A percentile compares a stretch with the other conserved stretches of the same genome.
phyloP scores from a whole-genome alignment of 2,113 vertebrate species.

The Cebus imitator region DNA sequence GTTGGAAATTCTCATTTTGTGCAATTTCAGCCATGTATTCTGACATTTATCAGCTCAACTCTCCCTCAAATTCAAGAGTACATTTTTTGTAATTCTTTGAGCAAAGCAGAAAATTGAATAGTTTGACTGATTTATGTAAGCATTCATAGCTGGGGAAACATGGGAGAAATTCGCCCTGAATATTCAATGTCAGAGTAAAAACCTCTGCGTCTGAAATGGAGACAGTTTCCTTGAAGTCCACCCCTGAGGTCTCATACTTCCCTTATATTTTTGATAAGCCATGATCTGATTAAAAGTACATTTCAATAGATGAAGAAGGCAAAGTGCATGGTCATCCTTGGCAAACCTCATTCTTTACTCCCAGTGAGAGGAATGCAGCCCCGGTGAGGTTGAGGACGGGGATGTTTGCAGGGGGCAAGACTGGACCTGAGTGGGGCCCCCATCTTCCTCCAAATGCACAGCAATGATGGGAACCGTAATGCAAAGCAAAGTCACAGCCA shows the following conservation, averaged over 20 bases:
- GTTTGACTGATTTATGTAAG: neutral
- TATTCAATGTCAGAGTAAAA: neutral
- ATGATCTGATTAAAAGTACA: too few relatives aligned
- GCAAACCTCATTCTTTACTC: neutral
- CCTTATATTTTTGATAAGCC: neutral
- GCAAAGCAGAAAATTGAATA: neutral
- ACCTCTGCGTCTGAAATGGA: rapidly evolving
- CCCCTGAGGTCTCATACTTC: rapidly evolving
- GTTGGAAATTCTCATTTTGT: neutral
- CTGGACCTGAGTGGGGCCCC: rapidly evolving
- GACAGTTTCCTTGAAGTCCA: rapidly evolving
- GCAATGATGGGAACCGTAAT: neutral
- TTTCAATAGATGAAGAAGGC: neutral
- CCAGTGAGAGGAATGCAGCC: rapidly evolving
- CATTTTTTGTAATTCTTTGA: conserved; percentile 5
- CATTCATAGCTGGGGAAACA: neutral
- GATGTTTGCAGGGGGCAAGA: rapidly evolving
- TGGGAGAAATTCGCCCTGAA: neutral
- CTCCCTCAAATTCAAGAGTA: neutral
- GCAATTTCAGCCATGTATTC: neutral
- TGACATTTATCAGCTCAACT: neutral
- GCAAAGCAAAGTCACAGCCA: rapidly evolving
- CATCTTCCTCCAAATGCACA: neutral
- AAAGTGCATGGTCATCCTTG: rapidly evolving
- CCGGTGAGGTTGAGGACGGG: rapidly evolving